phyloP scores from a whole-genome alignment of 1,140 invertebrate species.

The Paramacrobiotus metropolitanus region DNA sequence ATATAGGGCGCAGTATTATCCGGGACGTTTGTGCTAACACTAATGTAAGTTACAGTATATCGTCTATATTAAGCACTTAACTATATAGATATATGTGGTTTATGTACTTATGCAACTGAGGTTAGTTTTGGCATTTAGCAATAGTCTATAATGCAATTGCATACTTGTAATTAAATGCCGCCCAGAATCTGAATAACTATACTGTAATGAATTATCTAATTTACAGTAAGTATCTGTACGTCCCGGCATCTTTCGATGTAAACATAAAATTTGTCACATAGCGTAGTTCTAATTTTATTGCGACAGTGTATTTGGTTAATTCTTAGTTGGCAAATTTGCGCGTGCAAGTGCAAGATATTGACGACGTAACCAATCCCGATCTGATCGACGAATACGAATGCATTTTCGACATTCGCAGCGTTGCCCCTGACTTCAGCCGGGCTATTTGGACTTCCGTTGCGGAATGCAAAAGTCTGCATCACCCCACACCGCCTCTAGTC shows the following conservation, averaged over 20 bases:
- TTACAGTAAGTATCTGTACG: no score
- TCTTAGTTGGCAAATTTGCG: not conserved
- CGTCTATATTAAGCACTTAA: no score
- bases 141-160: no score
- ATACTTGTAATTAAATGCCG: no score
- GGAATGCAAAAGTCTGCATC: not conserved
- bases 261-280: no score
- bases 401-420: not conserved
- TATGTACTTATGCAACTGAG: no score
- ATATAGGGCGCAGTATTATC: not conserved
- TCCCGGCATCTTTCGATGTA: no score
- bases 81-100: no score
- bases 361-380: not conserved
- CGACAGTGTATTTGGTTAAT: not conserved
- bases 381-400: constrained; percentile 1
- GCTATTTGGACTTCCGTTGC: not conserved
- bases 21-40: not conserved
- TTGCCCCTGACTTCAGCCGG: not conserved
- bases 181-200: no score
- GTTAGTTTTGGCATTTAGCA: no score
- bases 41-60: not conserved
- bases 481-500: not conserved
- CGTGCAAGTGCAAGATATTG: not conserved
- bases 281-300: not conserved
- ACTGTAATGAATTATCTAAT: no score